Percentiles rank a stretch among this genome's conserved stretches.
These are phyloP conservation scores for Ephestia elutella DNA, from an alignment of 1,140 invertebrate species.

Conservation along the genomic window DNA sequence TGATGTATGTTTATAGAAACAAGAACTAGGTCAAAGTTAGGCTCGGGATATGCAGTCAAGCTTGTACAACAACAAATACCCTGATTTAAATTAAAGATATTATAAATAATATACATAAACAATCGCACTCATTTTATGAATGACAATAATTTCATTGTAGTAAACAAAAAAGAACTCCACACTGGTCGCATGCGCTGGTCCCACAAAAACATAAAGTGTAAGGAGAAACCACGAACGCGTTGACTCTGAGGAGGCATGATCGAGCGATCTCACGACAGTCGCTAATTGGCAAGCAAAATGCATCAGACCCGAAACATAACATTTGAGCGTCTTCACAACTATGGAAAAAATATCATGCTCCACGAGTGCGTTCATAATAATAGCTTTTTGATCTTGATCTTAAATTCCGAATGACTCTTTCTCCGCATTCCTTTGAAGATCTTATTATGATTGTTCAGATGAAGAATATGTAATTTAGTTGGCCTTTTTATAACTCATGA, in stretches of 20 bases:
- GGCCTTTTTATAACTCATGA: background rate
- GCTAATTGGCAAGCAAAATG: slow-evolving; percentile 1
- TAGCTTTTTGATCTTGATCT: slow-evolving; percentile 4
- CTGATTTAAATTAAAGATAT: background rate
- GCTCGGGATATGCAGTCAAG: background rate
- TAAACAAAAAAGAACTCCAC: too few species aligned
- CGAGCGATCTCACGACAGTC: background rate
- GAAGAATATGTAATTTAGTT: slow-evolving; percentile 5
- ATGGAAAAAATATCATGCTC: background rate
- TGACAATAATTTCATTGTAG: too few species aligned
- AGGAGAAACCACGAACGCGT: background rate
- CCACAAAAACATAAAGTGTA: background rate
- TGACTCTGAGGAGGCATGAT: background rate
- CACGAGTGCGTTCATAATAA: background rate
- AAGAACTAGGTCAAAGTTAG: slow-evolving; percentile 1
- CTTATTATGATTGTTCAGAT: background rate
- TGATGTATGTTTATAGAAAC: too few species aligned
- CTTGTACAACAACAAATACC: background rate
- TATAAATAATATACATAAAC: background rate
- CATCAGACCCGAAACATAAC: slow-evolving; percentile 4
- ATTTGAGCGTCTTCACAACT: background rate
- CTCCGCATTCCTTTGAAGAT: slow-evolving; percentile 4
- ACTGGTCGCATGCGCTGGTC: background rate
- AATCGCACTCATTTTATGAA: too few species aligned
- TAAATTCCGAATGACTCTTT: slow-evolving; percentile 2